Percentiles rank a stretch among this genome's conserved stretches.
phyloP scores from a whole-genome alignment of 2,888 invertebrate species.

The Temnothorax ravouxi region DNA sequence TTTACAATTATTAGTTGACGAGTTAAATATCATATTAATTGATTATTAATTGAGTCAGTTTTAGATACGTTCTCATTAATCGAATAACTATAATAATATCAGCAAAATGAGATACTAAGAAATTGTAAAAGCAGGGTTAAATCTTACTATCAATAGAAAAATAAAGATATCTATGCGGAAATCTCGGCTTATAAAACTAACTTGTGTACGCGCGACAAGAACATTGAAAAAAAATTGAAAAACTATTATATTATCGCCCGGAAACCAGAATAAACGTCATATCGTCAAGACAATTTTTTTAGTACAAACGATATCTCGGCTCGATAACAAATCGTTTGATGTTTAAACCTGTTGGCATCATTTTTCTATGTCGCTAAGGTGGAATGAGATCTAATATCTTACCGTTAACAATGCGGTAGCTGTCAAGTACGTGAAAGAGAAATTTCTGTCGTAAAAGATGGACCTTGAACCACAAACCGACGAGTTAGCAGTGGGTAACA shows the following conservation, averaged over 20 bases:
- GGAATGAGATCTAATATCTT: constrained; percentile 21
- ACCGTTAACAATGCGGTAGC: constrained; percentile 35
- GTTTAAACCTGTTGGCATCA: not conserved
- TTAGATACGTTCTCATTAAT: not conserved
- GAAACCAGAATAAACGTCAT: not conserved
- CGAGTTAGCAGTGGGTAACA: constrained; percentile 24
- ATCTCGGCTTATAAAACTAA: not conserved
- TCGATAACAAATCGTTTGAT: not conserved
- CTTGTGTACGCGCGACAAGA: not conserved
- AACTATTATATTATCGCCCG: not conserved
- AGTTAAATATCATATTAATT: not conserved
- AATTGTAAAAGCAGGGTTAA: not conserved
- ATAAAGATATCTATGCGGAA: not conserved
- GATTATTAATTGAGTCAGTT: not conserved
- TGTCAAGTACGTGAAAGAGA: constrained; percentile 34
- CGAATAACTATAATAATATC: not conserved
- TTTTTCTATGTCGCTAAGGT: constrained; percentile 2
- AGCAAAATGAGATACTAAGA: not conserved
- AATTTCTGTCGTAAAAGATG: constrained; percentile 27
- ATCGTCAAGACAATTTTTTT: not conserved
- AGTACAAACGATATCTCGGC: not conserved
- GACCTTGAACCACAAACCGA: constrained; percentile 56
- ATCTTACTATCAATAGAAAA: not conserved
- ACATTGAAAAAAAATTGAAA: not conserved
- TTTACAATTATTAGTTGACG: not conserved